These are phyloP conservation scores for Patagioenas fasciata DNA, from an alignment of 2,113 vertebrate genomes.

Conservation along the genomic window DNA sequence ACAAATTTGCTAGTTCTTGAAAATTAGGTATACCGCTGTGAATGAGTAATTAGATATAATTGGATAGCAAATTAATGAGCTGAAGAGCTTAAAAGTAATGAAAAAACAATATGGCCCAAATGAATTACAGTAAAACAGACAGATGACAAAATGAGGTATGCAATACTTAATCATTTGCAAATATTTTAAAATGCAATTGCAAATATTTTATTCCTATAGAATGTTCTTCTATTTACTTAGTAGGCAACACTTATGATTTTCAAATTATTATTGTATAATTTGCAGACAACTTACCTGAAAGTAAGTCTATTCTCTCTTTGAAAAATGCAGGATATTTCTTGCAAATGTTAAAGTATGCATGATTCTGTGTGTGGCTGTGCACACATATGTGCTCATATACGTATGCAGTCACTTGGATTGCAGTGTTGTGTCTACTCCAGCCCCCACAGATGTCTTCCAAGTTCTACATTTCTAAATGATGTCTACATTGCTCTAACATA, in stretches of 20 bases:
- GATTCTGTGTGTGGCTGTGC: neutral
- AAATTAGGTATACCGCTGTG: constrained; percentile 6
- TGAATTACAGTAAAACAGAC: neutral
- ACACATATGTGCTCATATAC: accelerated
- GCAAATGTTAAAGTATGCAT: neutral
- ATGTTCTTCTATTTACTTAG: neutral
- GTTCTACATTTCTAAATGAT: neutral
- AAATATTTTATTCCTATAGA: neutral
- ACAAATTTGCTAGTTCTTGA: neutral
- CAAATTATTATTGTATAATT: neutral
- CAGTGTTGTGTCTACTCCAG: neutral
- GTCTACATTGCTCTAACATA: neutral
- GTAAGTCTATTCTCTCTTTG: neutral
- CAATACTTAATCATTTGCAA: neutral
- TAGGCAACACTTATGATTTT: neutral
- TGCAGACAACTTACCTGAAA: neutral
- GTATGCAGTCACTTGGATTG: neutral
- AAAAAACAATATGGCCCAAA: neutral
- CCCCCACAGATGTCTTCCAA: neutral
- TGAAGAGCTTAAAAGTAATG: neutral
- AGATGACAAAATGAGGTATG: neutral
- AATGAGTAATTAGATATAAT: constrained; percentile 2
- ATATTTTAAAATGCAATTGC: neutral
- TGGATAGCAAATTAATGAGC: neutral
- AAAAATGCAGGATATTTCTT: neutral